phyloP scores from a whole-genome alignment of 1,140 invertebrate species.

The Muscidifurax raptorellus region DNA sequence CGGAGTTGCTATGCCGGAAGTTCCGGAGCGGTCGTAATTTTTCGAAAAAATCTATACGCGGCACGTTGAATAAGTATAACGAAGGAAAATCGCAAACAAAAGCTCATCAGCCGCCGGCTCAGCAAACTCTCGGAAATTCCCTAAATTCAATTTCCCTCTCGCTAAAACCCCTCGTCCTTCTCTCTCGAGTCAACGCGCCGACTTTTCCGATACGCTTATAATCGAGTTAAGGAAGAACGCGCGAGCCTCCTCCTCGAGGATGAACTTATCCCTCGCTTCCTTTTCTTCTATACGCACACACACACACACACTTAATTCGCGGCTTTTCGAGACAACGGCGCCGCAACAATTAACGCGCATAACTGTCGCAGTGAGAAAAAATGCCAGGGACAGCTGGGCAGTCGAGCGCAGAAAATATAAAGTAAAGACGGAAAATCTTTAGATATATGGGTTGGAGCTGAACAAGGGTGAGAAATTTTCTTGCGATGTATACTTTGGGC shows the following conservation, averaged over 20 bases:
- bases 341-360: neutral
- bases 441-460: too few relatives aligned
- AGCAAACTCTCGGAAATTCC: constrained; percentile 11
- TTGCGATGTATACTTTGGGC: too few relatives aligned
- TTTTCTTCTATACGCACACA: neutral
- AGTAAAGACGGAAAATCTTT: neutral
- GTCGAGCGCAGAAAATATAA: neutral
- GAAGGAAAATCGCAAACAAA: neutral
- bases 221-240: constrained; percentile 34
- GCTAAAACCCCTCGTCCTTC: neutral
- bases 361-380: neutral
- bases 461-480: too few relatives aligned
- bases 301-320: too few relatives aligned
- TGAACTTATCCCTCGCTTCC: neutral
- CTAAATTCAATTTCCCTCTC: constrained; percentile 32
- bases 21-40: too few relatives aligned
- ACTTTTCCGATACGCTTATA: constrained; percentile 43
- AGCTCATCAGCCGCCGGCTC: neutral
- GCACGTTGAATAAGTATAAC: neutral
- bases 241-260: neutral
- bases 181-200: neutral
- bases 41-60: neutral
- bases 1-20: too few relatives aligned
- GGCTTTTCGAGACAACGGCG: too few relatives aligned
- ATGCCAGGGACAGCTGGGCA: neutral